Evolutionary conservation across 2,888 invertebrate species (phyloP), one percentile per base, ranked within the genome.

Genomic region (Cheilosia vulpina): DNA sequence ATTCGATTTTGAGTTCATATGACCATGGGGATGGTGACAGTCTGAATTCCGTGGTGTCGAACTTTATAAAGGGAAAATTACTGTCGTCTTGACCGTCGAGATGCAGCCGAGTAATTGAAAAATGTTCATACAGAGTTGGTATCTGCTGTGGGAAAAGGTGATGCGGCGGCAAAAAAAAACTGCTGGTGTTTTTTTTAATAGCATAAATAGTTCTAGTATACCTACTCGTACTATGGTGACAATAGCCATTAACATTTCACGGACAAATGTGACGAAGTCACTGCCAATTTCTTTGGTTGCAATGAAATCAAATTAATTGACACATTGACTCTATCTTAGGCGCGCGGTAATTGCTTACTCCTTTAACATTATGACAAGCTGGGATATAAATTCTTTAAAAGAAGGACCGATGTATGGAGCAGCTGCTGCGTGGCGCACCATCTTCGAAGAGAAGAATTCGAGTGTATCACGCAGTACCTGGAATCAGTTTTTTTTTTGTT

Each of bases 41-140:
- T 52, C 27, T 19, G 65, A 85, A 85, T 85, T 62, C 80, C 68
- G 43, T 72, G 55, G 76, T 80, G 85, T 85, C 85, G 71, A 80
- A 66, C 31, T 85, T 69, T 80, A 43, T 85, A 85, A 85, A 80
- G 76, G 68, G 85, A 85, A 85, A 85, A 85, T 85, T 80, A 76
- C 80, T 80, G 60, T 60, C 41, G 21, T 31, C 53, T 41, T 47
- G 66, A 60, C 55, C 47, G 19, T 17, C 27, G 43, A 65, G 60
- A 41, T 41, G 15, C 34, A 66, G 60, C 43, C n/a, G 50, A 80
- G 43, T 80, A 60, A 65, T 73, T 66, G 57, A 80, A 68, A 53
- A 58, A 65, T 72, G 38, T 38, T 55, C 55, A 53, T 47, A 34
- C 17, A 45, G 38, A 62, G 38, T 47, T 27, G 27, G 27, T 27